Evolutionary conservation across 2,888 invertebrate species (phyloP).

Genomic region (Gonocerus acuteangulatus): DNA sequence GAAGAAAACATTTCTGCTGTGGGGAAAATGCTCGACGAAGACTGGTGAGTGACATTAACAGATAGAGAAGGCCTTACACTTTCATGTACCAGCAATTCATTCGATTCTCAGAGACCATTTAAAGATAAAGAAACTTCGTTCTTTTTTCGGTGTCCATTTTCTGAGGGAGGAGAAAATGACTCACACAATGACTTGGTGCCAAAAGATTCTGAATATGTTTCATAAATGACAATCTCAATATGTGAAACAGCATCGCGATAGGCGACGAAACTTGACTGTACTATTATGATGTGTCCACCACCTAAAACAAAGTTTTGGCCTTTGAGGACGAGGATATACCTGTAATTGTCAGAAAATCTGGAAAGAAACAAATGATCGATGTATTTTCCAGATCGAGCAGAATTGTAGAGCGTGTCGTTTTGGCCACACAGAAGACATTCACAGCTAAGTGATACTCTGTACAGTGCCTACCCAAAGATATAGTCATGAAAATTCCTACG

Average conservation of each 20-base stretch:
- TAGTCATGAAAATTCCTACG: background rate
- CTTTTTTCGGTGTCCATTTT: too few species aligned
- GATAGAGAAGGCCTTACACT: background rate
- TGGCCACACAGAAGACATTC: background rate
- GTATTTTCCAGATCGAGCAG: background rate
- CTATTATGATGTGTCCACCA: background rate
- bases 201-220: background rate
- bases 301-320: background rate
- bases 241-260: background rate
- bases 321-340: background rate
- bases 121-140: too few species aligned
- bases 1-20: background rate
- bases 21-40: background rate
- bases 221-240: background rate
- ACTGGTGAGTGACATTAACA: background rate
- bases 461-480: background rate
- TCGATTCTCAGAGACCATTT: too few species aligned
- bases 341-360: background rate
- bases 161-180: background rate
- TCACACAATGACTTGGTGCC: background rate
- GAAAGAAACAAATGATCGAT: background rate
- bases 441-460: background rate
- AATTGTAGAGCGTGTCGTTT: background rate
- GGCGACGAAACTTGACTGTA: background rate
- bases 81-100: too few species aligned